These are phyloP conservation scores for Bagarius yarrelli DNA, from an alignment of 2,113 vertebrate genomes.

Conservation along the genomic window DNA sequence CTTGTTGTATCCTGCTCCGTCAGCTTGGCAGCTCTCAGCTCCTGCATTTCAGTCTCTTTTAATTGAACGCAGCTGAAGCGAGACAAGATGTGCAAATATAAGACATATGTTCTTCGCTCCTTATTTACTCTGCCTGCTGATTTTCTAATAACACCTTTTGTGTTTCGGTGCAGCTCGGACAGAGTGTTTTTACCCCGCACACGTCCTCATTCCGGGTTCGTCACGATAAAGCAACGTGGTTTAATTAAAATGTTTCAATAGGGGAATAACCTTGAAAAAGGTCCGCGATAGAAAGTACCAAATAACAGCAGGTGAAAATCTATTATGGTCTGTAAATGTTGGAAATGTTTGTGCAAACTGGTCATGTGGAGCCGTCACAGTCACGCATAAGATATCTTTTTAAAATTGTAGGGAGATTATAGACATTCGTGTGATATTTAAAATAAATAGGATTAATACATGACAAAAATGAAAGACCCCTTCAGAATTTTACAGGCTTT, in stretches of 20 bases:
- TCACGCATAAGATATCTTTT: not conserved
- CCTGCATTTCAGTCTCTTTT: constrained; percentile 47
- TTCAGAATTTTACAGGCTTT: no score
- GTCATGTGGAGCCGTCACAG: not conserved
- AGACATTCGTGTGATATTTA: not conserved
- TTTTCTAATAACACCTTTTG: constrained; percentile 55
- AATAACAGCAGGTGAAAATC: constrained; percentile 38
- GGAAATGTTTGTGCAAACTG: constrained; percentile 1
- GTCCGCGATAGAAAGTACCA: constrained; percentile 26
- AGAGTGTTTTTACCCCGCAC: constrained; percentile 21
- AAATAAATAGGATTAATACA: not conserved
- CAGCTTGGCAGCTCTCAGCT: constrained; percentile 29
- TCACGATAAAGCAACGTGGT: constrained; percentile 45
- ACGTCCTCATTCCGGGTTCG: constrained; percentile 38
- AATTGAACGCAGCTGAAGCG: constrained; percentile 60
- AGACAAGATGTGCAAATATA: constrained; percentile 57
- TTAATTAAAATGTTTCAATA: constrained; percentile 56
- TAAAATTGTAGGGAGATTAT: not conserved
- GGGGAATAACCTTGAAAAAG: constrained; percentile 39
- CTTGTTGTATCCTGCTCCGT: constrained; percentile 32
- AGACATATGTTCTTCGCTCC: constrained; percentile 51
- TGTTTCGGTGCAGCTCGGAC: constrained; percentile 44
- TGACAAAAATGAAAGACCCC: not conserved
- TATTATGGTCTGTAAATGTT: constrained; percentile 23
- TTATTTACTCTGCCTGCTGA: constrained; percentile 51